Conservation (phyloP, 2,797 vertebrate genomes). For the Microctenopoma stevenorrisi region DNA sequence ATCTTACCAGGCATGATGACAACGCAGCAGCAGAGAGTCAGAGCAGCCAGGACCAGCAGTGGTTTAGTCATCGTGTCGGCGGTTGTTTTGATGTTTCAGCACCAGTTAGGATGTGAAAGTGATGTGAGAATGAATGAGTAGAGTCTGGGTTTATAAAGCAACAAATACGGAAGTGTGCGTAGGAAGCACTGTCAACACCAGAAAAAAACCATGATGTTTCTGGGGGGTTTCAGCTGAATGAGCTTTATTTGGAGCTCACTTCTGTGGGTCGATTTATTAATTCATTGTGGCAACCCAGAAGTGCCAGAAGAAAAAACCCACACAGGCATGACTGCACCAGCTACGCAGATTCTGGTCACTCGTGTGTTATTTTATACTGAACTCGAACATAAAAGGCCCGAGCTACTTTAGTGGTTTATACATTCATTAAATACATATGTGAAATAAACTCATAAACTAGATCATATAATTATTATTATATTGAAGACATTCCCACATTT, state of each 20-base stretch:
- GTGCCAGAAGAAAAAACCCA: too few species aligned
- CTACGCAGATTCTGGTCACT: too few species aligned
- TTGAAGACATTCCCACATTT: too few species aligned
- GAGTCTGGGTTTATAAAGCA: slow-evolving; percentile 48
- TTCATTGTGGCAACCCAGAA: too few species aligned
- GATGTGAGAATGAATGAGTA: slow-evolving; percentile 20
- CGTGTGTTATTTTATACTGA: too few species aligned
- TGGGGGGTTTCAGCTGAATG: slow-evolving; percentile 11
- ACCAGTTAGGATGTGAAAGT: slow-evolving; percentile 27
- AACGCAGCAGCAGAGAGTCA: slow-evolving; percentile 61
- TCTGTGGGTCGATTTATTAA: neutral
- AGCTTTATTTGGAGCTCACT: neutral
- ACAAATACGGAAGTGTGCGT: slow-evolving; percentile 35
- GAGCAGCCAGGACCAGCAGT: slow-evolving; percentile 43
- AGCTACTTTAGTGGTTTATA: too few species aligned
- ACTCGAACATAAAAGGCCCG: too few species aligned
- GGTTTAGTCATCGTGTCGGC: slow-evolving; percentile 41
- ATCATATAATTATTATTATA: too few species aligned
- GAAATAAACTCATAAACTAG: too few species aligned
- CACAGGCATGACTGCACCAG: too few species aligned
- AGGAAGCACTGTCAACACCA: neutral
- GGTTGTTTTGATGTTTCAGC: slow-evolving; percentile 25
- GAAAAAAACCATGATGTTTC: neutral
- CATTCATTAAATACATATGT: too few species aligned
- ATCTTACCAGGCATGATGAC: slow-evolving; percentile 45